Evolutionary conservation across 2,797 vertebrate genomes (phyloP), one percentile per base, ranked within the genome.

Genomic region (Molossus molossus): DNA sequence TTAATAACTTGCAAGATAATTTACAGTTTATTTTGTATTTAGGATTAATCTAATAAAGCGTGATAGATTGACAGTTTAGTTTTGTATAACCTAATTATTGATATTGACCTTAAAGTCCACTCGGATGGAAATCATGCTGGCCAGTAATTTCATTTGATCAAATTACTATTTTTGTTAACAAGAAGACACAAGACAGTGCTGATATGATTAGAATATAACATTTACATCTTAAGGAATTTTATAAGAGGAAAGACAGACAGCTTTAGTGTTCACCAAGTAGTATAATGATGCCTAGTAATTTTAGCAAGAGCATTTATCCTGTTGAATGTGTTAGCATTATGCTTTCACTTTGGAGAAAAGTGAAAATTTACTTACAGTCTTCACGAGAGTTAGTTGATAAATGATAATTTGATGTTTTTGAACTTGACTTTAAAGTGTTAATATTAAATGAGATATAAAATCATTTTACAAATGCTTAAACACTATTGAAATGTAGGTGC

Each of bases 381-480:
- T 94, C 58, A 8, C 6, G 84, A 17, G 13, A 60, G 82, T 94
- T 94, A 45, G 6, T 53, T 92, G 64, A 84, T 82, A 48, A 9
- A 18, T 95, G 53, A 58, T 93, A 75, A 83, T 89, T 60, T 81
- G 57, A 67, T 62, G 23, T 58, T 86, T 94, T 77, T 80, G 48
- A 82, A 84, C 81, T 90, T 92, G 23, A 72, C 55, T 77, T 91
- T 81, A 83, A 93, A 72, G 65, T 87, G n/a, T 65, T 21, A 75
- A 23, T 86, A 73, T 86, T 85, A 82, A 91, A 40, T 58, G 25
- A 77, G 50, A 37, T 80, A 15, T 65, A 27, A 92, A 81, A 50
- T 87, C 45, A 23, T 69, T 87, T 95, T 81, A 81, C 23, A 84
- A 82, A 91, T 73, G 85, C 5, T 58, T 58, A 72, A 77, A 33